Evolutionary conservation across 2,797 vertebrate genomes (phyloP), one percentile per base, ranked within the genome.

Genomic region (Antrozous pallidus): DNA sequence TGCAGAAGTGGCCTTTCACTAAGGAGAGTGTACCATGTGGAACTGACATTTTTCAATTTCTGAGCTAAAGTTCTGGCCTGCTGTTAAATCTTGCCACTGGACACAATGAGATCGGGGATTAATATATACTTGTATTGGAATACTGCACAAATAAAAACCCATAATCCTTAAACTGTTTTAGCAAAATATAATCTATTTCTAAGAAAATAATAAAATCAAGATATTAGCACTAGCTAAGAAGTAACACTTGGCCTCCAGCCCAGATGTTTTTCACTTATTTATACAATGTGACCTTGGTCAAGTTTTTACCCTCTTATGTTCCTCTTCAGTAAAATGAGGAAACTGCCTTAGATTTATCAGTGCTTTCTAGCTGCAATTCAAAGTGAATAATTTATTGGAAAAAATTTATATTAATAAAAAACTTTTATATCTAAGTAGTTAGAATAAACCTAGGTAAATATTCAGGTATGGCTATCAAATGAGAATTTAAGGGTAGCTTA

Each of bases 331-430:
- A 96, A 94, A 86, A 92, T 49, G 58, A 96, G 49, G 61, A 31
- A 49, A 83, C 42, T 73, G 24, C 31, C 26, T 83, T 88, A 94
- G 36, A 83, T 85, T 82, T 95, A 78, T 65, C 16, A 45, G 45
- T 75, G 70, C 28, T 42, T 96, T 96, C 65, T 45, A 79, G 51
- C 58, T 61, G 9, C 26, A 86, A 93, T 20, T 94, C 73, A 86
- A 93, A 91, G 82, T 85, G 63, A 91, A 93, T 70, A 88, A 94
- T 74, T 91, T 82, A 94, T 40, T 49, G 70, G 51, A 81, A 51
- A 90, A 89, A 95, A 94, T 90, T 75, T 92, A 63, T 78, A 92
- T 69, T 58, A 90, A 94, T 78, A 78, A 88, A 70, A 11, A 69
- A 63, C 24, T 69, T 73, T 82, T 42, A 90, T 61, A n/a, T 79